Conservation (phyloP, 2,797 vertebrate species). For the Scolopax bukidnonensis region DNA sequence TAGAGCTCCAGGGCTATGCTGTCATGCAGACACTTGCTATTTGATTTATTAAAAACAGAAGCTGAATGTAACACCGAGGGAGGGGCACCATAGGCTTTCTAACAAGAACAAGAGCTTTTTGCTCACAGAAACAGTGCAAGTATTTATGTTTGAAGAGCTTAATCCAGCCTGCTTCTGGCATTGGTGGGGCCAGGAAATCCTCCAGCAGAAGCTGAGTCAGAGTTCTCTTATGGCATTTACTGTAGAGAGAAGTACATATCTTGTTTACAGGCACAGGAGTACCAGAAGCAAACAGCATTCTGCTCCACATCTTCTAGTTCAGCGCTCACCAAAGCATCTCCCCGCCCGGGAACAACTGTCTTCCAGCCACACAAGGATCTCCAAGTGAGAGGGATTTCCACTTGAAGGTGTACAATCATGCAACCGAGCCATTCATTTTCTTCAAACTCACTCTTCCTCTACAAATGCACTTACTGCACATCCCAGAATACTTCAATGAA, state of each 20-base stretch:
- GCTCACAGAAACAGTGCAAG: background rate
- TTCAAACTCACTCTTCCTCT: background rate
- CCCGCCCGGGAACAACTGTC: background rate
- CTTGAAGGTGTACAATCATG: background rate
- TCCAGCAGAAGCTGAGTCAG: background rate
- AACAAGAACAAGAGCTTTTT: background rate
- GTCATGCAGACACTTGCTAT: background rate
- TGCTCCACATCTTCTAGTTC: background rate
- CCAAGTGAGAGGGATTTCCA: rapidly evolving
- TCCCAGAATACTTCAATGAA: background rate
- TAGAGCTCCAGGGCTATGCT: background rate
- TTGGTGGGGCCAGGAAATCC: too few species aligned
- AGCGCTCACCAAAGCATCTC: background rate
- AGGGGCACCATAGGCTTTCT: background rate
- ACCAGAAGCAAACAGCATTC: background rate
- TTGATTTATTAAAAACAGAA: background rate
- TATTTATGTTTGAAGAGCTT: background rate
- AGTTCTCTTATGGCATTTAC: background rate
- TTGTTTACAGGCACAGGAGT: background rate
- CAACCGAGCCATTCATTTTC: background rate
- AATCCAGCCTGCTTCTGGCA: background rate
- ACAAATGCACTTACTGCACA: background rate
- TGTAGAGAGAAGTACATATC: background rate
- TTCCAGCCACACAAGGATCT: background rate
- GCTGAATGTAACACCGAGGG: background rate